A percentile compares a stretch with the other conserved stretches of the same genome.
Conservation (phyloP, 2,888 invertebrate genomes). For the Drosophila helvetica region DNA sequence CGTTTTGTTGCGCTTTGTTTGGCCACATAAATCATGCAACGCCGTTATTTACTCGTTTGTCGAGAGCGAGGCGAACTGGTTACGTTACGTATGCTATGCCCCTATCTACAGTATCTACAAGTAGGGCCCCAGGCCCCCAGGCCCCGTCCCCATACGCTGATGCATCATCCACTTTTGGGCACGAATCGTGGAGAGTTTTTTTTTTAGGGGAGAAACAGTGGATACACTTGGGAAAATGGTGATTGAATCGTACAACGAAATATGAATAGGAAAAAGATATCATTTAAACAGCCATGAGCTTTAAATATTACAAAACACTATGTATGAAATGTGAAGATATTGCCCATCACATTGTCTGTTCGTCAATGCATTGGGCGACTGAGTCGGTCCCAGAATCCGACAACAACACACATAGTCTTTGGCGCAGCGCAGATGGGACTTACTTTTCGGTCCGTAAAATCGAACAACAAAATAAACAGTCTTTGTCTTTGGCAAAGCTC, state of each 20-base stretch:
- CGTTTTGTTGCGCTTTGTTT: constrained; percentile 47
- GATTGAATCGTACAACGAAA: not conserved
- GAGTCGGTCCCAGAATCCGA: too few species aligned
- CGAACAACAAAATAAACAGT: too few species aligned
- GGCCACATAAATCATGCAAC: constrained; percentile 71
- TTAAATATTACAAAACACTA: not conserved
- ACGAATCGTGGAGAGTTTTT: constrained; percentile 8
- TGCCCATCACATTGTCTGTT: too few species aligned
- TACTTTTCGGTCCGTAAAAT: too few species aligned
- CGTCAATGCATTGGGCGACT: too few species aligned
- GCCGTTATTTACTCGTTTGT: constrained; percentile 54
- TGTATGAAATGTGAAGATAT: too few species aligned
- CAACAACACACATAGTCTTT: too few species aligned
- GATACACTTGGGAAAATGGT: not conserved
- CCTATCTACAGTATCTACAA: constrained; percentile 44
- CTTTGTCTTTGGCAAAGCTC: too few species aligned
- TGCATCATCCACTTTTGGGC: constrained; percentile 25
- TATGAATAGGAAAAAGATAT: not conserved
- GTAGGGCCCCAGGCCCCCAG: constrained; percentile 17
- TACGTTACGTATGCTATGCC: constrained; percentile 37
- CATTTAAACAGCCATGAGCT: not conserved
- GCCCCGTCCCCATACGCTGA: constrained; percentile 18
- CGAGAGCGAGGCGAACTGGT: constrained; percentile 59
- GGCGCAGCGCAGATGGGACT: too few species aligned
- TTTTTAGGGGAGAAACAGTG: not conserved